Evolutionary conservation across 2,888 invertebrate genomes (phyloP), one percentile per base, ranked within the genome.

Genomic region (Meteorus colon): DNA sequence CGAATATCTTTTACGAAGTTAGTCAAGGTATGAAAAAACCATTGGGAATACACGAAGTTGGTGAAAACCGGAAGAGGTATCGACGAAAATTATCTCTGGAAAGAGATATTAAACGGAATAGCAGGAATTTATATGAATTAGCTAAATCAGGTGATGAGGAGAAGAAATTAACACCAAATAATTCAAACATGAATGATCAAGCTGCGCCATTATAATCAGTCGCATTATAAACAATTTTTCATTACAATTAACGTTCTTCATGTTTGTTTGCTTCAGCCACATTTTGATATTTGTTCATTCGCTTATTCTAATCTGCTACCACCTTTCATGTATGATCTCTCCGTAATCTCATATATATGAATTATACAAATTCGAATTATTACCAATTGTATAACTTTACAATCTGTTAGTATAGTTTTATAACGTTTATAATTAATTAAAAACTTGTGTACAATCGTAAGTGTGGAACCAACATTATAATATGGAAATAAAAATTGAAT

Each of bases 111-210:
- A 83, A 80, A 4, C 85, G 83, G 51, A 89, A 89, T 73, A 84
- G 84, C n/a, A 82, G 84, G 14, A 83, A 87, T 79, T 83, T 89
- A 68, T 88, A 88, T 68, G 88, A 88, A 78, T 78, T 89, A 68
- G 89, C 89, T 5, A 86, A 85, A 74, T 80, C 82, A 19, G 29
- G 29, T 37, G 37, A 37, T n/a, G 51, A 29, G 4, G 51, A 51
- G 29, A 19, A 24, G 10, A 14, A 55, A 19, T 55, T 8, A 24
- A 19, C 8, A 55, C 55, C 55, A 55, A 55, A 55, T n/a, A 19
- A 55, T n/a, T n/a, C 2, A 8, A 19, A 24, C 12, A 29, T 62
- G 14, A 31, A 62, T 62, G 62, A 31, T 62, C n/a, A 29, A 31
- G 62, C 62, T 62, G 27, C 27, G 31, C 31, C 62, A 62, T 62